A percentile compares a stretch with the other conserved stretches of the same genome.
Conservation (phyloP, 2,797 vertebrate genomes). For the Hirundo rustica region DNA sequence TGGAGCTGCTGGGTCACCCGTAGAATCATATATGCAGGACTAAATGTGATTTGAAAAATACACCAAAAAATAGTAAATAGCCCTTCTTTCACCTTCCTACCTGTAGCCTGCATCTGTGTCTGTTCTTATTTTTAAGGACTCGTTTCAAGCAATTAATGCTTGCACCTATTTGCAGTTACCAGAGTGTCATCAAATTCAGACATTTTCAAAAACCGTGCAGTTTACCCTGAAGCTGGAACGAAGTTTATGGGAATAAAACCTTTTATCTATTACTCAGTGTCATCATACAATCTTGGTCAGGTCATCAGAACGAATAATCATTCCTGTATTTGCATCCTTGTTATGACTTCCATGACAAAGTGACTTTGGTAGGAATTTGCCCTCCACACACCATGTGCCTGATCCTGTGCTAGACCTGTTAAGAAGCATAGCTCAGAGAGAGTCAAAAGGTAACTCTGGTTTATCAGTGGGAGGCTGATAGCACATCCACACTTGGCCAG, state of each 20-base stretch:
- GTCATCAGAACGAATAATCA: not conserved
- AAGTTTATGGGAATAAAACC: slow-evolving; percentile 21
- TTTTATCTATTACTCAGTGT: not conserved
- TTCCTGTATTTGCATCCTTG: not conserved
- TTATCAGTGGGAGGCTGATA: not conserved
- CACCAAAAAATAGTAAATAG: not conserved
- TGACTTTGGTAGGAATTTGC: not conserved
- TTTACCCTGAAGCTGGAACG: not conserved
- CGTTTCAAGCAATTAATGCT: not conserved
- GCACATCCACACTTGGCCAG: not conserved
- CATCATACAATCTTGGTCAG: slow-evolving; percentile 20
- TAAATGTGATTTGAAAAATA: not conserved
- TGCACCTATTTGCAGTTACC: slow-evolving; percentile 2
- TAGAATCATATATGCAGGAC: slow-evolving; percentile 9
- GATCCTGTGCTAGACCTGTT: not conserved
- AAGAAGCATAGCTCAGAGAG: not conserved
- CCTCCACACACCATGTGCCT: fast-evolving
- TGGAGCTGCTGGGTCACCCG: slow-evolving; percentile 36
- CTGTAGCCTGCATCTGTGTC: not conserved
- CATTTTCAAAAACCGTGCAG: not conserved
- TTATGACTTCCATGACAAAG: not conserved
- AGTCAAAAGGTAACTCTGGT: not conserved
- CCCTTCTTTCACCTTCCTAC: not conserved
- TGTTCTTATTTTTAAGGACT: slow-evolving; percentile 16
- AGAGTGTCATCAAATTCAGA: not conserved